Evolutionary conservation across 2,113 vertebrate species (phyloP).

Genomic region (Hippocampus zosterae): DNA sequence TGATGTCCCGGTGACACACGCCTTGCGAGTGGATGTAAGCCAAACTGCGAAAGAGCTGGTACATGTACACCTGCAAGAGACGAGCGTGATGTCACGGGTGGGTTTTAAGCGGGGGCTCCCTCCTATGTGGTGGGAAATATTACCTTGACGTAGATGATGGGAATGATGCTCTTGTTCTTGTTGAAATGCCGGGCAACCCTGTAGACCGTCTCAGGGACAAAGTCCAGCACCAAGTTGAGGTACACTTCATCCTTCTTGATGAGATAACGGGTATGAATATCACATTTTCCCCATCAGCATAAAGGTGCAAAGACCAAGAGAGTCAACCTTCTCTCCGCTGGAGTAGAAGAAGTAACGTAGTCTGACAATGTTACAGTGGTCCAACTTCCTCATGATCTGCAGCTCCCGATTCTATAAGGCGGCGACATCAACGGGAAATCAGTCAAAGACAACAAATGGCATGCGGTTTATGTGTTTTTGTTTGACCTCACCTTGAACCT

Average conservation of each 20-base stretch:
- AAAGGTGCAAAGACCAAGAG: background rate
- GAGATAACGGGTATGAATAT: background rate
- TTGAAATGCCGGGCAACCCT: constrained; percentile 91
- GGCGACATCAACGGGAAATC: background rate
- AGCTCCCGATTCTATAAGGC: constrained; percentile 92
- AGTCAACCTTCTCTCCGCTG: constrained; percentile 94
- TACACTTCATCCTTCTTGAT: constrained; percentile 90
- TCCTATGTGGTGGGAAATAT: background rate
- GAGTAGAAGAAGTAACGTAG: constrained; percentile 99
- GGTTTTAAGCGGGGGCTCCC: background rate
- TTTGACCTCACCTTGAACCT: constrained; percentile 80
- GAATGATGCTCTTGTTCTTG: constrained; percentile 89
- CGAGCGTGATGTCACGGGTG: background rate
- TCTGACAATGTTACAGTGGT: constrained; percentile 99
- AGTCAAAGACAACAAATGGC: background rate
- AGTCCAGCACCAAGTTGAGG: constrained; percentile 90
- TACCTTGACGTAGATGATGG: constrained; percentile 90
- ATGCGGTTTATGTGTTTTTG: background rate
- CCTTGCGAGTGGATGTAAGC: constrained; percentile 96
- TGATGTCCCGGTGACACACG: constrained; percentile 91
- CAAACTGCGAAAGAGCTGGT: constrained; percentile 93
- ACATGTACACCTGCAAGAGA: constrained; percentile 85
- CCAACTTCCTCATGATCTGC: constrained; percentile 99
- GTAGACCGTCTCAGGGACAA: constrained; percentile 88
- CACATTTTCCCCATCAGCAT: background rate